phyloP scores from a whole-genome alignment of 2,113 vertebrate genomes.

The Phylloscopus trochiloides region DNA sequence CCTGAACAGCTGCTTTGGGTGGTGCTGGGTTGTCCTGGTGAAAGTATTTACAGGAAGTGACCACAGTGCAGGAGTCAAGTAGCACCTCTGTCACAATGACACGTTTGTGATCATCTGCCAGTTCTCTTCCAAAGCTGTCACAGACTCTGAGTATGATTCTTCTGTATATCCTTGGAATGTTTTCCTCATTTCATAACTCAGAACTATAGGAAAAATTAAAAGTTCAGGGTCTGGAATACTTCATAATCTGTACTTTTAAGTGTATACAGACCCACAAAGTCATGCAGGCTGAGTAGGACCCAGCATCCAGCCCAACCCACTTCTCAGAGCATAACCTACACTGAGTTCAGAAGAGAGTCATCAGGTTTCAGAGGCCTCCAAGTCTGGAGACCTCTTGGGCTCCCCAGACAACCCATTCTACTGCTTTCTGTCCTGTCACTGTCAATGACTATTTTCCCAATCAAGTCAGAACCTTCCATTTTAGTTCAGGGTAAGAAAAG shows the following conservation, averaged over 20 bases:
- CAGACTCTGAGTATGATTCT: not conserved
- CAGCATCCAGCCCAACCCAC: not conserved
- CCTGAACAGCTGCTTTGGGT: not conserved
- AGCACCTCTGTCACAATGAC: not conserved
- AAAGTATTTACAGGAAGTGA: not conserved
- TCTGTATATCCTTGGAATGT: not conserved
- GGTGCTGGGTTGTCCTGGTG: not conserved
- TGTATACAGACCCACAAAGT: not conserved
- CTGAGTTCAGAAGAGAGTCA: not conserved
- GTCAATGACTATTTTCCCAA: not conserved
- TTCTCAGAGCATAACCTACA: not conserved
- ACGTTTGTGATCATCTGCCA: not conserved
- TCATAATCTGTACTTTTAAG: not conserved
- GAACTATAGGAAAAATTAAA: not conserved
- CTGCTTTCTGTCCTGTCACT: not conserved
- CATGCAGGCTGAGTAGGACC: not conserved
- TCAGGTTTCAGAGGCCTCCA: not conserved
- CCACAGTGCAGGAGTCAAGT: not conserved
- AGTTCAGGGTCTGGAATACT: not conserved
- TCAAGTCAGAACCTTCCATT: not conserved
- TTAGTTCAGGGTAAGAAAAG: not conserved
- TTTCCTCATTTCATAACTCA: not conserved
- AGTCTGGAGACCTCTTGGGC: not conserved
- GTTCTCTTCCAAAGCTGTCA: not conserved
- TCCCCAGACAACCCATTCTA: not conserved